Evolutionary conservation across 2,797 vertebrate genomes (phyloP).

Genomic region (Falco rusticolus): DNA sequence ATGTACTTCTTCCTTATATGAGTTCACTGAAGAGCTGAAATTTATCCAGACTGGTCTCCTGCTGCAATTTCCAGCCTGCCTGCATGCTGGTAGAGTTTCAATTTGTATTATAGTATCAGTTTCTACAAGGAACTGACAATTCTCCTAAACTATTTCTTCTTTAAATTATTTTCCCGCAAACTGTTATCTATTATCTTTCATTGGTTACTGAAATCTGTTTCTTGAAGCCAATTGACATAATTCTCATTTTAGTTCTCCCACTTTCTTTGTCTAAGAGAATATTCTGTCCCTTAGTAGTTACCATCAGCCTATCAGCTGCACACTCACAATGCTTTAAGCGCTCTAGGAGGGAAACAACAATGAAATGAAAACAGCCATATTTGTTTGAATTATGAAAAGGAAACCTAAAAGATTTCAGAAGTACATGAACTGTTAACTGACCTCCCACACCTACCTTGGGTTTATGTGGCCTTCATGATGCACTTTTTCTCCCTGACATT

Average conservation of each 20-base stretch:
- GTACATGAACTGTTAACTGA: neutral
- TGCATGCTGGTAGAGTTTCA: neutral
- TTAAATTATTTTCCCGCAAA: neutral
- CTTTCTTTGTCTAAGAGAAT: neutral
- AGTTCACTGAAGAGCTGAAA: neutral
- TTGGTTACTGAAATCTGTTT: neutral
- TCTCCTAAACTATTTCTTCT: neutral
- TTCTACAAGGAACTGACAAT: neutral
- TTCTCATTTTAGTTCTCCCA: neutral
- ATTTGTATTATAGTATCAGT: neutral
- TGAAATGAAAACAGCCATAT: neutral
- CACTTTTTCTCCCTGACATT: constrained; percentile 42
- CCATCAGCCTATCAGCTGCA: neutral
- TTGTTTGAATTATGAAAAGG: constrained; percentile 7
- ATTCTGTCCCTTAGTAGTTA: neutral
- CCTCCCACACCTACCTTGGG: neutral
- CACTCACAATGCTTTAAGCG: neutral
- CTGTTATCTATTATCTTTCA: neutral
- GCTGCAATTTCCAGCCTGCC: neutral
- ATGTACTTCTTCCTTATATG: neutral
- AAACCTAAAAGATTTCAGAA: neutral
- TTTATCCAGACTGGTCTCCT: neutral
- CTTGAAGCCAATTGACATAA: neutral
- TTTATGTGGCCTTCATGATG: neutral
- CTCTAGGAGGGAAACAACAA: neutral